phyloP scores from a whole-genome alignment of 2,797 vertebrate genomes.

The Paedocypris micromegethes region DNA sequence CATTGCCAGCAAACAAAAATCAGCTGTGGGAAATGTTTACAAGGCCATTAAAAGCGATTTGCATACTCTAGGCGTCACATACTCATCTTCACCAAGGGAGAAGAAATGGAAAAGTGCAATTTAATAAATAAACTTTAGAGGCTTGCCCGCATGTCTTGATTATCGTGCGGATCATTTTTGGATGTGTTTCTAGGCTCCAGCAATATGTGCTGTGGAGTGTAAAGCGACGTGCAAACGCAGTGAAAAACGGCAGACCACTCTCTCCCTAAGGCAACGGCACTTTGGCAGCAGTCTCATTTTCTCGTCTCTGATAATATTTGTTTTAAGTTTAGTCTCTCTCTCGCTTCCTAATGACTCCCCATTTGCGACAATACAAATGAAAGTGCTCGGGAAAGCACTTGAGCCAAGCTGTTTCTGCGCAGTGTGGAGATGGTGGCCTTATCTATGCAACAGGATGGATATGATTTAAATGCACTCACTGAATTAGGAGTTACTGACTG shows the following conservation, averaged over 20 bases:
- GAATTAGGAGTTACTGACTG: conserved; percentile 49
- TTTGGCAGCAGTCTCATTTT: conserved; percentile 48
- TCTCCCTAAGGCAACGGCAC: conserved; percentile 45
- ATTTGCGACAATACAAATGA: conserved; percentile 46
- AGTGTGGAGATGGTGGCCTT: conserved; percentile 42
- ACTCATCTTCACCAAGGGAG: conserved; percentile 27
- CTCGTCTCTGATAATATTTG: conserved; percentile 44
- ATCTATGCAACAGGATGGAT: conserved; percentile 48
- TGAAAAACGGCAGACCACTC: conserved; percentile 39
- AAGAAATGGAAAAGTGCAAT: conserved; percentile 19
- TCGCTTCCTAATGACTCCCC: conserved; percentile 46
- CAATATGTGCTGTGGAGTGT: conserved; percentile 35
- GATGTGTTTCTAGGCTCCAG: conserved; percentile 28
- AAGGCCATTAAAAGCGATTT: conserved; percentile 31
- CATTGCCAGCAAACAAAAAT: not conserved
- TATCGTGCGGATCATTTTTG: conserved; percentile 36
- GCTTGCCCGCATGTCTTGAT: conserved; percentile 37
- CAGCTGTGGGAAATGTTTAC: conserved; percentile 34
- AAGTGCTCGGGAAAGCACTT: conserved; percentile 36
- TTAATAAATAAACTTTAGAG: conserved; percentile 20
- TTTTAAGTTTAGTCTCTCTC: conserved; percentile 52
- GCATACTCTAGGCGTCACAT: conserved; percentile 17
- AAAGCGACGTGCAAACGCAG: conserved; percentile 34
- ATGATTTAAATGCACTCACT: conserved; percentile 53
- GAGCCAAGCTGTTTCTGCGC: conserved; percentile 38